Base-by-base conservation (phyloP, 2,113 vertebrate genomes). In the Butorides virescens region DNA sequence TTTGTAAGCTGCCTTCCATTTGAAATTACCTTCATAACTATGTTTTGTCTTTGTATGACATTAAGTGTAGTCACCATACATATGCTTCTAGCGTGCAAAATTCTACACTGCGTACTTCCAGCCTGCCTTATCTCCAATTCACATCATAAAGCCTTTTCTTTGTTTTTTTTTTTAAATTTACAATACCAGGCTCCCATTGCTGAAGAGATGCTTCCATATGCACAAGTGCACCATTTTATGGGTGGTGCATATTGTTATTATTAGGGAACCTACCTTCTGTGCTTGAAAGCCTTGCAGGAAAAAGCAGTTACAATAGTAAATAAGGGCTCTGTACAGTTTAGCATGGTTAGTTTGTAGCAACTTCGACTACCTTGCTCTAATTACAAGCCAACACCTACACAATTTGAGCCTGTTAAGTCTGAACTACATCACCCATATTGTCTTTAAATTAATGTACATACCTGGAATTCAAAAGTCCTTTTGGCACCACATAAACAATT, bases 401-500 rank as follows among this genome's bases (percentile, higher is more conserved):
- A 74, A 27, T 34, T n/a, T 52, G 15, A 72, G 17, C 27, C 34
- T 7, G 13, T 71, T 42, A 50, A 70, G 29, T 63, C 36, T 67
- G 56, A 92, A 80, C 72, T 32, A 37, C 15, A 29, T 63, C 34
- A 65, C 10, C 36, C 56, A 1, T 27, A 16, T 53, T 66, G 72
- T 32, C 73, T 59, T 62, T 27, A 85, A 66, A 78, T 82, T 6
- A 74, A 59, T 66, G 34, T 58, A 88, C 95, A 32, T 98, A 99
- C 99, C 99, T 99, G 99, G 88, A 99, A 99, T 97, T 99, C 99
- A 98, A 99, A 99, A 58, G 93, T 88, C 92, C 99, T 98, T 96
- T 98, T 98, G 74, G 99, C 98, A 61, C 99, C 99, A 97, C 99
- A 99, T 49, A 55, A 83, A 91, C 99, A 99, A 70, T 98, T 68